Evolutionary conservation across 2,113 vertebrate genomes (phyloP).

Genomic region (Neodontobutis hainanensis): DNA sequence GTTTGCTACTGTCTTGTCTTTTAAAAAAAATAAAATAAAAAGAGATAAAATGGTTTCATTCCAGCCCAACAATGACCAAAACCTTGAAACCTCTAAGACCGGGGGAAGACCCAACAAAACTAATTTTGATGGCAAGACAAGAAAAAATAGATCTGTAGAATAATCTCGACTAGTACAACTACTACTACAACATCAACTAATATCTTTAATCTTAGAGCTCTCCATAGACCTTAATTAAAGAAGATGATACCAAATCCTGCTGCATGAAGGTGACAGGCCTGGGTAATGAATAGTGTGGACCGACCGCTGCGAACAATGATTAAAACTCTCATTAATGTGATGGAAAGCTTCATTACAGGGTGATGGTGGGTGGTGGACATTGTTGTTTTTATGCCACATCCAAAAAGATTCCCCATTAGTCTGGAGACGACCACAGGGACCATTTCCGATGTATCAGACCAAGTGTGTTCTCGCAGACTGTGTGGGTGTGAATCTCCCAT

Average conservation of each 20-base stretch:
- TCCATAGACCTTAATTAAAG: no score
- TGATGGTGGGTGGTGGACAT: constrained; percentile 32
- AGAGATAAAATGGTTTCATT: no score
- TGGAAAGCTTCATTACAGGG: constrained; percentile 51
- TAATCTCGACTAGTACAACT: no score
- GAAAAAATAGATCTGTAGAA: no score
- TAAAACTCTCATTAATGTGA: constrained; percentile 64
- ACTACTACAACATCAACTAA: no score
- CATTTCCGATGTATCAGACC: constrained; percentile 8
- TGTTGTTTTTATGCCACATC: constrained; percentile 38
- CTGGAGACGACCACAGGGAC: constrained; percentile 9
- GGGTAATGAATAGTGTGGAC: constrained; percentile 23
- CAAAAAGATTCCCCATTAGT: constrained; percentile 20
- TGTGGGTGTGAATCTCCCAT: constrained; percentile 10
- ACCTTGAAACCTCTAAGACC: no score
- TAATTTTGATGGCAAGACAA: no score
- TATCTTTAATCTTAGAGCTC: not conserved
- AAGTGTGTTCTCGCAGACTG: constrained; percentile 24
- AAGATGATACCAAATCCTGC: no score
- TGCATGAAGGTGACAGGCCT: constrained; percentile 19
- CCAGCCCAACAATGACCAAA: no score
- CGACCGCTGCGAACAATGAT: constrained; percentile 41
- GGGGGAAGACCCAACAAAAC: no score
- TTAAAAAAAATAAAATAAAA: no score
- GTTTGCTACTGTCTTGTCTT: no score